Evolutionary conservation across 2,113 vertebrate genomes (phyloP), one percentile per base, ranked within the genome.

Genomic region (Panthera tigris): DNA sequence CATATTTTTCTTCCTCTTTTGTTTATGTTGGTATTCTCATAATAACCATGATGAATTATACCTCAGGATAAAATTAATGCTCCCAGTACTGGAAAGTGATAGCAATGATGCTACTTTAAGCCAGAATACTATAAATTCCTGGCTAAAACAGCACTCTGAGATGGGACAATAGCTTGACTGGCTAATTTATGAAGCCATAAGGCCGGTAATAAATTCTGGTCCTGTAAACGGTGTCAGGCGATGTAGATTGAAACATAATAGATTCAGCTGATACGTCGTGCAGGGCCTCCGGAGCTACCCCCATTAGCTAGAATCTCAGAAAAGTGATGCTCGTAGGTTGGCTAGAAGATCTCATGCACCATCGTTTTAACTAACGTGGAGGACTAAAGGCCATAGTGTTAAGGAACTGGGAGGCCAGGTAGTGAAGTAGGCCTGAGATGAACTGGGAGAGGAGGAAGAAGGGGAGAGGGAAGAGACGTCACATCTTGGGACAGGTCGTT

Each of bases 161-260:
- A 41, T 7, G 74, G 50, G 89, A 83, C 68, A 1, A 1, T n/a
- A n/a, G 95, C 92, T 16, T 27, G n/a, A n/a, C 79, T n/a, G 7
- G 93, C 92, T 96, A 66, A 96, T 96, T 97, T 61, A 97, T 94
- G 96, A 96, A 96, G 73, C 95, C 11, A 0, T 45, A 21, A 97
- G 82, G 73, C 73, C 36, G 92, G 68, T 82, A 1, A 69, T 96
- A 74, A 95, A 96, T 97, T 93, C 52, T 87, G 73, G 52, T 57
- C 73, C 81, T 19, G 10, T 57, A 73, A 36, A 7, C 4, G 0
- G 69, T 82, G 96, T 80, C 92, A 66, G 48, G 57, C 10, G 18
- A 4, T 18, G 68, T 18, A 27, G 52, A 55, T 8, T 21, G 89
- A 95, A 87, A 18, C 45, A 18, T 4, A 85, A 19, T 69, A 25